phyloP scores from a whole-genome alignment of 2,888 invertebrate genomes.

The Apodemia hepburni region DNA sequence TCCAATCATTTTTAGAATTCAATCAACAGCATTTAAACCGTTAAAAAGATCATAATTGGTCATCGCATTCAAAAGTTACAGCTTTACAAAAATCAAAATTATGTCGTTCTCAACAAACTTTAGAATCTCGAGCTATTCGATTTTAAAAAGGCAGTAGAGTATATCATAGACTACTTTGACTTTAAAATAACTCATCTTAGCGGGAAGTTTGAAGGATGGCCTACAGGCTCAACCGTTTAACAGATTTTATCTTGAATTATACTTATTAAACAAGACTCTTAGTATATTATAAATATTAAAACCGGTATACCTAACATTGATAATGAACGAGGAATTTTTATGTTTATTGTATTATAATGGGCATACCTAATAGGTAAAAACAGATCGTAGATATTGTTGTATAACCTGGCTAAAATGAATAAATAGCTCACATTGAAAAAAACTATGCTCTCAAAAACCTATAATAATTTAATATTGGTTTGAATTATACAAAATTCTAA shows the following conservation, averaged over 20 bases:
- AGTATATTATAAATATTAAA: not conserved
- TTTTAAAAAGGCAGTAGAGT: too few relatives aligned
- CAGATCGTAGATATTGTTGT: not conserved
- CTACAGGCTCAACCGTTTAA: too few relatives aligned
- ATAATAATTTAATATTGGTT: conserved; percentile 29
- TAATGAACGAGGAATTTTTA: not conserved
- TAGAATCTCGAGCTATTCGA: too few relatives aligned
- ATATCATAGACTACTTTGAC: too few relatives aligned
- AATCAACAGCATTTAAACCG: too few relatives aligned
- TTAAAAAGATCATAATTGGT: too few relatives aligned
- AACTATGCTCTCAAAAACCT: conserved; percentile 19
- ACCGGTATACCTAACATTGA: not conserved
- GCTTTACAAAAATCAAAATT: too few relatives aligned
- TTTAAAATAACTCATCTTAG: too few relatives aligned
- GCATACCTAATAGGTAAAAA: not conserved
- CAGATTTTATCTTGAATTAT: not conserved
- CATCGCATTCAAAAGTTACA: too few relatives aligned
- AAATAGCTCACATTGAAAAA: not conserved
- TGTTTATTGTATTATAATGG: not conserved
- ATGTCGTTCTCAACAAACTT: too few relatives aligned
- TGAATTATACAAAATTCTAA: conserved; percentile 71
- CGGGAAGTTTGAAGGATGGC: too few relatives aligned
- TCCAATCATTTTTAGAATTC: too few relatives aligned
- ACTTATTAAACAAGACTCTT: not conserved
- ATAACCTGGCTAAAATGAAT: not conserved